Evolutionary conservation across 2,113 vertebrate genomes (phyloP), one percentile per base, ranked within the genome.

Genomic region (Oophaga pumilio): DNA sequence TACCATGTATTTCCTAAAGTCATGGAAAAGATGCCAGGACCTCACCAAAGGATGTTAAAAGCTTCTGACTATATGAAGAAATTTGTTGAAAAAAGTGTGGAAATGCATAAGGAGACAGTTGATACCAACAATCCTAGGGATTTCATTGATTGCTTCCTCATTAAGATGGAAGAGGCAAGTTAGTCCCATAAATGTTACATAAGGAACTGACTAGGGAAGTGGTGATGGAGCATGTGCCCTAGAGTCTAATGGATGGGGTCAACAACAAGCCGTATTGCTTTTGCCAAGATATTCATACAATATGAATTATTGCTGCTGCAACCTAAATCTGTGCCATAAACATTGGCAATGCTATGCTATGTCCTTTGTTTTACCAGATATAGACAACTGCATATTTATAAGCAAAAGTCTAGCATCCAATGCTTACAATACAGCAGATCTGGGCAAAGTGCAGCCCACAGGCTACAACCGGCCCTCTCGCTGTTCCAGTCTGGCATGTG

Each of bases 131-230:
- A 90, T 52, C 94, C 94, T 8, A 89, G 94, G 89, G 96, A 97
- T 89, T 96, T 91, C 84, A 93, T 96, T 1, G 96, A 97, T 92
- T 93, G 94, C 86, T 96, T 96, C 89, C 93, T 97, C 66, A 90
- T 91, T 28, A 94, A 93, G 92, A 92, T 94, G 2, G 77, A 94
- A 24, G 92, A 96, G 95, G 96, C 96, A 89, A 78, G 53, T 11
- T 17, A 0, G 49, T 13, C 12, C 11, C 24, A 64, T 43, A 43
- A 43, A 43, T 43, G 33, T 43, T 43, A 43, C 33, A 43, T 43
- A 43, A 43, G n/a, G 1, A 57, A 22, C 17, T 56, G 14, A n/a
- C 43, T 20, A 62, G 13, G 60, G 13, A 15, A 62, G 6, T 62
- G 7, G 13, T 33, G 24, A 26, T 11, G 9, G n/a, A 13, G 5